Evolutionary conservation across 2,888 invertebrate species (phyloP), one percentile per base, ranked within the genome.

Genomic region (Cheilosia variabilis): DNA sequence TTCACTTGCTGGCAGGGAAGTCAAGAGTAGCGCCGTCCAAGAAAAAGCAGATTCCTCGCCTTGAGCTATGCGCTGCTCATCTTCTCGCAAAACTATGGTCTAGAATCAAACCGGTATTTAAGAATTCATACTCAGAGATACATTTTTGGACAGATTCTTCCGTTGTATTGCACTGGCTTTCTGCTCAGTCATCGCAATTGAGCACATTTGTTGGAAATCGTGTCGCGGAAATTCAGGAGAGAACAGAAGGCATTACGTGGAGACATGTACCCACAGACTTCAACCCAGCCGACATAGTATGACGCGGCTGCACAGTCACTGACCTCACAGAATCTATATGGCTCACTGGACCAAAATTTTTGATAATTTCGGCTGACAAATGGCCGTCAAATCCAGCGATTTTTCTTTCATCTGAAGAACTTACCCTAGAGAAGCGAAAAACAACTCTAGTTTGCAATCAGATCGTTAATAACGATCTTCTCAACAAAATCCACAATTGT

Each of bases 151-250:
- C 68, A 41, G 88, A 88, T 34, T 87, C 86, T 4, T 57, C 72
- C 53, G 66, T 88, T 9, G 66, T 75, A 4, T 41, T 87, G 3
- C 73, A 77, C 34, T 88, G 87, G 87, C 45, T 88, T 19, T 55
- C 7, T 4, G 24, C 24, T 9, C 81, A 87, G 4, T 81, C 84
- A 2, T 76, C 75, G 0, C 37, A 45, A 7, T 45, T 87, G 0
- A 73, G 80, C 10, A 79, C 68, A 19, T 86, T 87, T 50, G 87
- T 87, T 6, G 80, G 81, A 15, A 87, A 88, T 55, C 69, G 84
- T 15, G 78, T 87, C 3, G 57, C 79, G 7, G 76, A 80, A 37
- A 73, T 88, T 5, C 80, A 80, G 62, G 62, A 78, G 17, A 17
- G 45, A 10, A 60, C 78, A 13, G 19, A 19, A 19, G 19, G 19